phyloP scores from a whole-genome alignment of 2,113 vertebrate genomes.

The Jacana jacana region DNA sequence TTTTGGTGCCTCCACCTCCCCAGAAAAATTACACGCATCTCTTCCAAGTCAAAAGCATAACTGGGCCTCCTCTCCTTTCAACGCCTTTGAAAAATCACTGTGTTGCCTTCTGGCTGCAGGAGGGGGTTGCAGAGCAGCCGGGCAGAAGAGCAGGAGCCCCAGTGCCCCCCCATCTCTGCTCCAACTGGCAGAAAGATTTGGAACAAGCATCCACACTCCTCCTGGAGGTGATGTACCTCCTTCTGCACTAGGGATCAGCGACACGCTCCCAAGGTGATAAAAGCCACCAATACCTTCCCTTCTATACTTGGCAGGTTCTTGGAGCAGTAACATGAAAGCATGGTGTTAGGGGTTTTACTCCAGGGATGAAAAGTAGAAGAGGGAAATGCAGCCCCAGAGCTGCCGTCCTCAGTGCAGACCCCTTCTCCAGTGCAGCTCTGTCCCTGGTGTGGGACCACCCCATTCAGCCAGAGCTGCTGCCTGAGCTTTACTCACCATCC shows the following conservation, averaged over 20 bases:
- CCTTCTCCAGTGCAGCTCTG: not conserved
- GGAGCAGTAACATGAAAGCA: not conserved
- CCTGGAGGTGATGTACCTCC: not conserved
- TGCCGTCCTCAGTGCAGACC: not conserved
- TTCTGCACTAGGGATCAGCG: not conserved
- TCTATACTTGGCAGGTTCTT: rapidly evolving
- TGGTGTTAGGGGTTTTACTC: rapidly evolving
- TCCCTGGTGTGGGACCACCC: not conserved
- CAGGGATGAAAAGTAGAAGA: not conserved
- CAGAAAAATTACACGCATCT: not conserved
- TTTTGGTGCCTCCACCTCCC: not conserved
- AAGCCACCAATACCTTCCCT: not conserved
- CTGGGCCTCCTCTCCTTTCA: not conserved
- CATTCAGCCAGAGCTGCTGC: not conserved
- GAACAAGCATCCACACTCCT: rapidly evolving
- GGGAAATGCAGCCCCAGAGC: not conserved
- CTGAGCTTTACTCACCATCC: not conserved
- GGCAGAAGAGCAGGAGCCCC: not conserved
- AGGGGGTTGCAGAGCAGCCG: not conserved
- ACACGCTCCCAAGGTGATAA: rapidly evolving
- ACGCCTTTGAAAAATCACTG: not conserved
- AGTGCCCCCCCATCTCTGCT: not conserved
- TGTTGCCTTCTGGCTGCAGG: not conserved
- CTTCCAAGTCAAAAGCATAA: not conserved
- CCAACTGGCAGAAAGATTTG: not conserved